Conservation (phyloP, 2,797 vertebrate species). For the Amazonetta brasiliensis region DNA sequence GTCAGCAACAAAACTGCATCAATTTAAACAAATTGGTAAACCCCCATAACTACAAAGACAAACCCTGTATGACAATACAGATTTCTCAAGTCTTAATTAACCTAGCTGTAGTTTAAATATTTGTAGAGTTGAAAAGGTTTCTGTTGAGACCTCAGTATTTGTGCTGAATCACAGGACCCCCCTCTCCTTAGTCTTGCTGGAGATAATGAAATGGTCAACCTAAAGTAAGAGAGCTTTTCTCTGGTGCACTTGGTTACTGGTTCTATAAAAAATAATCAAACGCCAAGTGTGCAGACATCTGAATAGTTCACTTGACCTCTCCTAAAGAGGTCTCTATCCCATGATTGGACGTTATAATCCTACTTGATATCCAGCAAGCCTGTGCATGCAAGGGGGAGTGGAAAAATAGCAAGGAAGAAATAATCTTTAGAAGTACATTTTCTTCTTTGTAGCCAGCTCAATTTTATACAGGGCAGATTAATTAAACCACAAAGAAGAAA, state of each 20-base stretch:
- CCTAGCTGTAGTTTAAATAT: background rate
- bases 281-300: background rate
- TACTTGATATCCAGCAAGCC: background rate
- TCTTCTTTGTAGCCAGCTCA: background rate
- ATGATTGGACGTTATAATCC: background rate
- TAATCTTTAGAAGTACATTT: background rate
- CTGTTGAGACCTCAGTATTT: background rate
- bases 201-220: background rate
- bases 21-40: background rate
- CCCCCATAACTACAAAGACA: background rate
- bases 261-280: background rate
- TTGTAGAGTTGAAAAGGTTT: background rate
- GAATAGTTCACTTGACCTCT: background rate
- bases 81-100: background rate
- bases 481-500: background rate
- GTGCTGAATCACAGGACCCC: background rate
- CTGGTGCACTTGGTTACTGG: background rate
- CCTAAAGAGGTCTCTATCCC: background rate
- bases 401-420: background rate
- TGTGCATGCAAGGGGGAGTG: rapidly evolving
- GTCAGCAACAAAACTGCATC: background rate
- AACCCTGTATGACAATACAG: background rate
- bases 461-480: background rate
- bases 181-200: background rate
- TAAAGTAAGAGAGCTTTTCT: background rate